These are phyloP conservation scores for Schizaphis graminum DNA, from an alignment of 2,888 invertebrate genomes.

Conservation along the genomic window DNA sequence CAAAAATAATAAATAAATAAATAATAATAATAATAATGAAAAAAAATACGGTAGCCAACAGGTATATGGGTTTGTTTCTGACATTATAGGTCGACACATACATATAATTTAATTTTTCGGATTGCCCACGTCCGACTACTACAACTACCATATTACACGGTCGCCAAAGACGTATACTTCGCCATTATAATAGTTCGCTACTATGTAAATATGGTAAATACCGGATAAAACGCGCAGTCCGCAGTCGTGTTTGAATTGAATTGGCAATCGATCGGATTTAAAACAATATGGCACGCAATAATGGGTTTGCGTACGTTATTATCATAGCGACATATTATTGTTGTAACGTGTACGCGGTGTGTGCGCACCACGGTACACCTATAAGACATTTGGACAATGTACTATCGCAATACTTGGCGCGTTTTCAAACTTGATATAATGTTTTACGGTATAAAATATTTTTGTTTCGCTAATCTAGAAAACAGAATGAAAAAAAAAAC, in stretches of 20 bases:
- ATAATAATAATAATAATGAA: constrained; percentile 1
- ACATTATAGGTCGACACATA: constrained; percentile 19
- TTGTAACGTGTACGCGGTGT: not conserved
- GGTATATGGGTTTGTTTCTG: not conserved
- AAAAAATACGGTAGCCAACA: constrained; percentile 50
- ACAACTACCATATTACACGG: not conserved
- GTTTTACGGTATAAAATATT: not conserved
- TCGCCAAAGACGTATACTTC: not conserved
- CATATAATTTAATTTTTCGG: constrained; percentile 37
- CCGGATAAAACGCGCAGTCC: not conserved
- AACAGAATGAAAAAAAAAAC: not conserved
- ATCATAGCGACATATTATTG: not conserved
- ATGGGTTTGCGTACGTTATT: not conserved
- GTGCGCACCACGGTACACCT: not conserved
- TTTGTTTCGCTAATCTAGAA: not conserved
- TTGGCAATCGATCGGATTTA: not conserved
- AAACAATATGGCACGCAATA: constrained; percentile 16
- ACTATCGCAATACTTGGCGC: not conserved
- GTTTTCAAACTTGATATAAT: not conserved
- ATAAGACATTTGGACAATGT: not conserved
- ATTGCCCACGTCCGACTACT: constrained; percentile 24
- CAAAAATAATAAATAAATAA: constrained; percentile 40
- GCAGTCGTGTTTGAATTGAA: not conserved
- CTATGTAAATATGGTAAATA: not conserved
- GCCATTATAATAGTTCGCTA: constrained; percentile 10